Evolutionary conservation across 2,113 vertebrate genomes (phyloP), one percentile per base, ranked within the genome.

Genomic region (Gambusia affinis): DNA sequence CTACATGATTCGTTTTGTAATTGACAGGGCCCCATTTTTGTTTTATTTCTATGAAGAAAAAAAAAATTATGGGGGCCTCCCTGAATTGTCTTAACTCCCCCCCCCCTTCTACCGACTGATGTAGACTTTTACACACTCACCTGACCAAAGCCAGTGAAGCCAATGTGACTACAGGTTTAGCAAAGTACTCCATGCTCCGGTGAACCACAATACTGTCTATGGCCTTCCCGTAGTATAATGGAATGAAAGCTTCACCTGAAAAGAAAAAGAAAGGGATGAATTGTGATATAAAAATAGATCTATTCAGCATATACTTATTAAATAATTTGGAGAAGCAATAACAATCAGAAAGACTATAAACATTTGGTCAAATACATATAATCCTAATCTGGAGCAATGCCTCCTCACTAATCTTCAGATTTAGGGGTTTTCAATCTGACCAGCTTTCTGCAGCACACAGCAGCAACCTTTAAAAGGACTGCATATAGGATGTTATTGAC

Each of bases 211-310:
- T 97, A 61, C 96, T 94, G 0, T 98, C 97, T 0, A 99, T 97
- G 74, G 96, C 96, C 73, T 93, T 88, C 35, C 98, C 98, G 0
- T 96, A 97, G 93, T 96, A 99, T 89, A 93, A 97, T 0, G 98
- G 98, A 31, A 97, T 96, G 82, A 98, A 97, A 30, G 96, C 94
- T 87, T 98, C 97, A 80, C 97, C 98, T 99, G 65, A 2, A n/a
- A 62, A 1, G n/a, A 30, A 61, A 1, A 72, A n/a, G 57, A 27
- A 57, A 19, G 17, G 14, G 14, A 47, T 19, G 17, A 47, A 47
- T 47, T 47, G 2, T 1, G 0, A 8, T 14, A 42, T 4, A 60
- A 1, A 15, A 7, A 29, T 22, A 57, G 1, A 8, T 68, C 29
- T 5, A 1, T 57, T 54, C 24, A 10, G 28, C 60, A 0, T 33